phyloP scores from a whole-genome alignment of 2,113 vertebrate genomes.

The Mormyrus iriodes region DNA sequence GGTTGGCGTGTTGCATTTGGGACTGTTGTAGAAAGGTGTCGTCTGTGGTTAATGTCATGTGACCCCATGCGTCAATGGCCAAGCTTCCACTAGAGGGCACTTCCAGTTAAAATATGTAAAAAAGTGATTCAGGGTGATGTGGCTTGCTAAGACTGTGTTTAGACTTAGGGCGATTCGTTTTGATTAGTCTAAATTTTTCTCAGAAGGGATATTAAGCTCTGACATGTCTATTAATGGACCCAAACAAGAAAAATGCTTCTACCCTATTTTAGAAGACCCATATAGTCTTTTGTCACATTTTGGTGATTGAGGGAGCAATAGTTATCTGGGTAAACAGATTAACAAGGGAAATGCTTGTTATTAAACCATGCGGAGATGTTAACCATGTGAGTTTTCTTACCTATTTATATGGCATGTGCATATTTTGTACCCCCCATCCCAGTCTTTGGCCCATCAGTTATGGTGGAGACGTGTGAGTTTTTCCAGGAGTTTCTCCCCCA shows the following conservation, averaged over 20 bases:
- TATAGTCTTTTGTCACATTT: not conserved
- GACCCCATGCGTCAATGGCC: not conserved
- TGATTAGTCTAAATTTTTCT: not conserved
- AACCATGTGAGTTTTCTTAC: not conserved
- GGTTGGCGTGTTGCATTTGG: not conserved
- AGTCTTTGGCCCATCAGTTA: not conserved
- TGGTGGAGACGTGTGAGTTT: not conserved
- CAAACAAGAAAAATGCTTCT: not conserved
- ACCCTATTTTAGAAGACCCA: not conserved
- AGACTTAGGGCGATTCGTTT: not conserved
- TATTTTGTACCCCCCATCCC: not conserved
- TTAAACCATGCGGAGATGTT: not conserved
- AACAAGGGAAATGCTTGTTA: not conserved
- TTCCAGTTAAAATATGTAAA: slow-evolving; percentile 6
- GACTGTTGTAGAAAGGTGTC: not conserved
- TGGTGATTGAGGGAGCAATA: not conserved
- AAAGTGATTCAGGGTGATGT: not conserved
- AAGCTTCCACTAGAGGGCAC: slow-evolving; percentile 3
- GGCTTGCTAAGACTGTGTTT: not conserved
- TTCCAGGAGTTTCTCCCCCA: not conserved
- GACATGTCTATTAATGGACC: not conserved
- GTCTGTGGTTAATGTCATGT: not conserved
- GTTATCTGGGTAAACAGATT: not conserved
- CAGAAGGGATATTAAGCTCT: not conserved
- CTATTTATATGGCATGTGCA: not conserved